Conservation (phyloP, 2,797 vertebrate genomes). For the Schizopygopsis malacanthus region DNA sequence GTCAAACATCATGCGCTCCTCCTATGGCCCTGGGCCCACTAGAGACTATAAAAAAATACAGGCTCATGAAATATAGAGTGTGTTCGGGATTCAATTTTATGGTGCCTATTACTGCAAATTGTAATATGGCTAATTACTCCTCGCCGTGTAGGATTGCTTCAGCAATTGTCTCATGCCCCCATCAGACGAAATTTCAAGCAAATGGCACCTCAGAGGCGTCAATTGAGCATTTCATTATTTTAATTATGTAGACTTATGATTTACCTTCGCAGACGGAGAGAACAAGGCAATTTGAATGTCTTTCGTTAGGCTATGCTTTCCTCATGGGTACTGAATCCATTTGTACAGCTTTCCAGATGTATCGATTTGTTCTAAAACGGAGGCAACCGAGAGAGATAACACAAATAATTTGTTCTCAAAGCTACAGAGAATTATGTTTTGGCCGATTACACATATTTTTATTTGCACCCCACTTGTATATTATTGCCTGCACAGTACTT, state of each 20-base stretch:
- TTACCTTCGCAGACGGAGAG: conserved; percentile 57
- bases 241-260: conserved; percentile 67
- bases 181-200: conserved; percentile 59
- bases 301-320: not conserved
- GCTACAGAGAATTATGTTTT: conserved; percentile 1
- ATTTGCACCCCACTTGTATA: conserved; percentile 14
- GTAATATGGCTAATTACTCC: conserved; percentile 68
- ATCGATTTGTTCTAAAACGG: not conserved
- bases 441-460: not conserved
- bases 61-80: conserved; percentile 57
- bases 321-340: conserved; percentile 28
- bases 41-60: conserved; percentile 59
- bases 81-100: conserved; percentile 62
- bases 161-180: conserved; percentile 61
- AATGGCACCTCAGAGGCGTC: conserved; percentile 65
- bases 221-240: conserved; percentile 70
- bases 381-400: conserved; percentile 6
- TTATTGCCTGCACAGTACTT: not conserved
- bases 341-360: conserved; percentile 13
- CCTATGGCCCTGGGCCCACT: conserved; percentile 41
- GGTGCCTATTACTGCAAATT: conserved; percentile 61
- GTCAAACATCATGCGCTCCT: conserved; percentile 35
- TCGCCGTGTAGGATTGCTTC: conserved; percentile 61
- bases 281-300: conserved; percentile 25
- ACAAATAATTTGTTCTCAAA: not conserved